These are phyloP conservation scores for Ceyx cyanopectus DNA, from an alignment of 2,113 vertebrate genomes.

Conservation along the genomic window DNA sequence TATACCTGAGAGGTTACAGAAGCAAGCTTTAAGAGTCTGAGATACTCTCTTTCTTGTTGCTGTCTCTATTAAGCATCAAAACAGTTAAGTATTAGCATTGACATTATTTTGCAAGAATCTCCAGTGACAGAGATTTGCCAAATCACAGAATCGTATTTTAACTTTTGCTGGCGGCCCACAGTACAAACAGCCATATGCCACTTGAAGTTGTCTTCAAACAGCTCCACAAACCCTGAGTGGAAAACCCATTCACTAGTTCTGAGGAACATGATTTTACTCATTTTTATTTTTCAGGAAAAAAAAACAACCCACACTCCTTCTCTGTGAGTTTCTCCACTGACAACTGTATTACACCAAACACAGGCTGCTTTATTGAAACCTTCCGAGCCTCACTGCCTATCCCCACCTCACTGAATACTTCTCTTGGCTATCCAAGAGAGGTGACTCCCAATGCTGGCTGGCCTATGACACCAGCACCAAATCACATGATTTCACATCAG, in stretches of 20 bases:
- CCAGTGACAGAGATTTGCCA: background rate
- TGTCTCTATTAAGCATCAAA: background rate
- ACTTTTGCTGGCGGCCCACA: background rate
- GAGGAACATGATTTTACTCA: fast-evolving
- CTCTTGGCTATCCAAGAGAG: background rate
- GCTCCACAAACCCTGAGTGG: background rate
- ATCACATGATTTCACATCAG: background rate
- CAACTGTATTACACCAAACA: background rate
- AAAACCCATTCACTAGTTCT: background rate
- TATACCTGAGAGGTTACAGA: background rate
- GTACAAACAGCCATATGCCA: background rate
- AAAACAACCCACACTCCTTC: background rate
- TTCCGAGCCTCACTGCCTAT: background rate
- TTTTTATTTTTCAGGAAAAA: background rate
- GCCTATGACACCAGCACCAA: background rate
- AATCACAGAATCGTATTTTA: background rate
- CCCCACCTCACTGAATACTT: background rate
- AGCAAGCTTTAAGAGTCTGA: background rate
- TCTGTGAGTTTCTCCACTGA: background rate
- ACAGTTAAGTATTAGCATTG: background rate
- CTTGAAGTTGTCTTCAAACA: background rate
- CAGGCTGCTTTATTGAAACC: fast-evolving
- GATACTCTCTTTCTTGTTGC: background rate
- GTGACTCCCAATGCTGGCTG: background rate
- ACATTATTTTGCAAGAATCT: background rate